Percentiles rank a stretch among this genome's conserved stretches.
Conservation (phyloP, 2,797 vertebrate species). For the Babyrousa celebensis region DNA sequence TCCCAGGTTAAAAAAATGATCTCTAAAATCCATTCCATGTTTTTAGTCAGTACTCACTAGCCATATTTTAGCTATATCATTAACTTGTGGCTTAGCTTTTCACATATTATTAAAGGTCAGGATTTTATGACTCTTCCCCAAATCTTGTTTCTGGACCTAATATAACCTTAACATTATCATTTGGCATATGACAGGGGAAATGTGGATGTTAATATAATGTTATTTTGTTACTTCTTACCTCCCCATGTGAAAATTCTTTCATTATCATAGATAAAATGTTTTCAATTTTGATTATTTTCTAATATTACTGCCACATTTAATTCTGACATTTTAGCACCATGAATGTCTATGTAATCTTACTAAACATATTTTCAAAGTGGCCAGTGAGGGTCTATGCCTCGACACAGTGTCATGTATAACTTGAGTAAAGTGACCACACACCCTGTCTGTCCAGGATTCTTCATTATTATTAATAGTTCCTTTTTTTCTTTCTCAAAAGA, state of each 20-base stretch:
- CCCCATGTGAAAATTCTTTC: not conserved
- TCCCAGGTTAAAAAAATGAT: not conserved
- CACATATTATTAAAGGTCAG: not conserved
- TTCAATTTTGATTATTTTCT: slow-evolving; percentile 31
- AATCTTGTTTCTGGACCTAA: not conserved
- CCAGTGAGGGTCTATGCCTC: not conserved
- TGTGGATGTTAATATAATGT: slow-evolving; percentile 43
- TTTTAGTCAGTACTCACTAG: not conserved
- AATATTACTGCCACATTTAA: not conserved
- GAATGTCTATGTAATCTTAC: not conserved
- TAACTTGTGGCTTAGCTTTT: not conserved
- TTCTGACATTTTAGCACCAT: not conserved
- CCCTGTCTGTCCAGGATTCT: not conserved
- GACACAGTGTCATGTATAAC: not conserved
- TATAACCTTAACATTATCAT: not conserved
- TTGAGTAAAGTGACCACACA: not conserved
- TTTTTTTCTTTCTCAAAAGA: not conserved
- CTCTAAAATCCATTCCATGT: slow-evolving; percentile 4
- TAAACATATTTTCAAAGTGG: not conserved
- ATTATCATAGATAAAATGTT: not conserved
- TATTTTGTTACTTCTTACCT: slow-evolving; percentile 49
- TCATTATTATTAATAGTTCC: not conserved
- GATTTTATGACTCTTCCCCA: not conserved
- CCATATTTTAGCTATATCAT: not conserved
- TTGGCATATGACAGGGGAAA: not conserved